Evolutionary conservation across 2,797 vertebrate species (phyloP), one percentile per base, ranked within the genome.

Genomic region (Dermochelys coriacea): DNA sequence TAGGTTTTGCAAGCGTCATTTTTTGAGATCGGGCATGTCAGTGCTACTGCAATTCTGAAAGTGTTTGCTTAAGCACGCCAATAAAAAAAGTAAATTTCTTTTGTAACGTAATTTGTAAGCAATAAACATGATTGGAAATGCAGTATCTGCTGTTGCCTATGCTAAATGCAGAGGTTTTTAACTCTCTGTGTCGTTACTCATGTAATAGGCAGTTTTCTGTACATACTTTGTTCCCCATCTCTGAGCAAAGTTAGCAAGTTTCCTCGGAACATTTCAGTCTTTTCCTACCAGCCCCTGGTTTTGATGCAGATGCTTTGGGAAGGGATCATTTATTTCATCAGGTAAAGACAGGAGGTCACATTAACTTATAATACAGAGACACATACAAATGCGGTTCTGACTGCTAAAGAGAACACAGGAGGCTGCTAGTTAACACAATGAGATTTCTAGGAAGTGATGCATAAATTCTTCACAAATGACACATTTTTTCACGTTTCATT

Each of bases 371-470:
- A 97, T 97, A 98, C 97, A 95, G 97, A 96, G 97, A 95, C 98
- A 96, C 98, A 98, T 98, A 98, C 98, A 98, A 98, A 98, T 96
- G 98, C 97, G 98, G 98, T 98, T 98, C 98, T 79, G 97, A 88
- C 97, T 96, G 97, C 97, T 98, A 98, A 98, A 97, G 97, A 97
- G 98, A 97, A 97, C 98, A 82, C 98, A 98, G 98, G 97, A 91
- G 98, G 98, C 97, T 97, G 96, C 98, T 98, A 98, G 98, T 98
- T 98, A 98, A 98, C 98, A 98, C 98, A 97, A 98, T 98, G 98
- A 98, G 98, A 98, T 98, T 98, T 98, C 98, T 96, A 97, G 98
- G 97, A 98, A 98, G 97, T 49, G 97, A 98, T 96, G 98, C 98
- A 98, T 98, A 98, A 98, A 98, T 98, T 98, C 98, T 97, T 97